phyloP scores from a whole-genome alignment of 2,888 invertebrate genomes.

The Barypeithes pellucidus region DNA sequence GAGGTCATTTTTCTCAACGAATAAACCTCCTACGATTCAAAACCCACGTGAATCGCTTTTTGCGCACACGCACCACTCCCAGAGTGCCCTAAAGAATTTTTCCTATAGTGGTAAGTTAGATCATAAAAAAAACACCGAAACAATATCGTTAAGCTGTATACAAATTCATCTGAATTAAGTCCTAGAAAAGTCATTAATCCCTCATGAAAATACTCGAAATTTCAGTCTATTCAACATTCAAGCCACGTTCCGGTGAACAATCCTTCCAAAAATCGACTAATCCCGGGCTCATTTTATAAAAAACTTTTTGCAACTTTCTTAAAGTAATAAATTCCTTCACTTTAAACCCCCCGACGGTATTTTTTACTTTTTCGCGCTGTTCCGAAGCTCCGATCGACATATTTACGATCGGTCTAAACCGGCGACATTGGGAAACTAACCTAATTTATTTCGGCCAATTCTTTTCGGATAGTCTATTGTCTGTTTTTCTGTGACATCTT shows the following conservation, averaged over 20 bases:
- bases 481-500: conserved; percentile 56
- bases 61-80: too few species aligned
- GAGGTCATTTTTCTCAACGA: too few species aligned
- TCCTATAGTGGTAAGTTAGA: too few species aligned
- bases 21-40: too few species aligned
- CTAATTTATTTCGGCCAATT: conserved; percentile 68
- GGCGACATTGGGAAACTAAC: conserved; percentile 65
- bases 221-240: conserved; percentile 8
- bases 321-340: conserved; percentile 51
- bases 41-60: too few species aligned
- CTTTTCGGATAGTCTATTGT: conserved; percentile 59
- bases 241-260: conserved; percentile 43
- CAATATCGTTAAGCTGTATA: not conserved
- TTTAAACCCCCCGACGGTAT: conserved; percentile 49
- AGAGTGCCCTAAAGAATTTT: too few species aligned
- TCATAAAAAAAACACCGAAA: too few species aligned
- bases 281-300: conserved; percentile 39
- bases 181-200: conserved; percentile 13
- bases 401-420: conserved; percentile 66
- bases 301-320: conserved; percentile 46
- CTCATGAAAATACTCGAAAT: conserved; percentile 18
- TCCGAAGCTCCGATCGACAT: conserved; percentile 64
- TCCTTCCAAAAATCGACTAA: conserved; percentile 46
- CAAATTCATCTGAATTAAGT: conserved; percentile 7
- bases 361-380: conserved; percentile 47